Conservation (phyloP, 1,140 invertebrate genomes). For the Samia ricini region DNA sequence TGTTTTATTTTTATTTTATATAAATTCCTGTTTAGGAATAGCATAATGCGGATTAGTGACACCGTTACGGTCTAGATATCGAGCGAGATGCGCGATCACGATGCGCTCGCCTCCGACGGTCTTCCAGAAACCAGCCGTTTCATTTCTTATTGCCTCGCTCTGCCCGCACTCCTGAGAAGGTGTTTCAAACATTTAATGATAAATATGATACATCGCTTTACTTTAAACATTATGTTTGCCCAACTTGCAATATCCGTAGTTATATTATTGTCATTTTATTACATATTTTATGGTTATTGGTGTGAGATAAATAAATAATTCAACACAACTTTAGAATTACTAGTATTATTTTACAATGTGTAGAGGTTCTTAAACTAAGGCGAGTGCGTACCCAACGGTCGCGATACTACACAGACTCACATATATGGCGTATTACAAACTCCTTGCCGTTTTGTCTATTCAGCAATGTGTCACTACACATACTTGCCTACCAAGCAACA, state of each 20-base stretch:
- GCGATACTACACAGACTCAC: too few relatives aligned
- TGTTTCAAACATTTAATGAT: background rate
- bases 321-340: too few relatives aligned
- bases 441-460: too few relatives aligned
- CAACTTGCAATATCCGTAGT: background rate
- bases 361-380: too few relatives aligned
- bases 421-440: too few relatives aligned
- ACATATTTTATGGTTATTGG: background rate
- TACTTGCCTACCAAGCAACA: too few relatives aligned
- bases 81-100: constrained; percentile 37
- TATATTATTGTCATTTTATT: background rate
- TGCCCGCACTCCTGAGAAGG: constrained; percentile 53
- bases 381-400: too few relatives aligned
- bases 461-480: too few relatives aligned
- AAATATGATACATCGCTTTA: background rate
- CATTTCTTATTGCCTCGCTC: constrained; percentile 26
- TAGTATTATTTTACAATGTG: too few relatives aligned
- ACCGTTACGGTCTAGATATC: constrained; percentile 38
- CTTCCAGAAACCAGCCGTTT: constrained; percentile 42
- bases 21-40: constrained; percentile 29
- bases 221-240: background rate
- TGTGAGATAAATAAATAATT: too few relatives aligned
- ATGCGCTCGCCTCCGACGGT: constrained; percentile 45
- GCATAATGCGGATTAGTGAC: constrained; percentile 53
- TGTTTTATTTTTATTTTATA: constrained; percentile 3